Conservation (phyloP, 1,140 invertebrate genomes). For the Stegodyphus dumicola region DNA sequence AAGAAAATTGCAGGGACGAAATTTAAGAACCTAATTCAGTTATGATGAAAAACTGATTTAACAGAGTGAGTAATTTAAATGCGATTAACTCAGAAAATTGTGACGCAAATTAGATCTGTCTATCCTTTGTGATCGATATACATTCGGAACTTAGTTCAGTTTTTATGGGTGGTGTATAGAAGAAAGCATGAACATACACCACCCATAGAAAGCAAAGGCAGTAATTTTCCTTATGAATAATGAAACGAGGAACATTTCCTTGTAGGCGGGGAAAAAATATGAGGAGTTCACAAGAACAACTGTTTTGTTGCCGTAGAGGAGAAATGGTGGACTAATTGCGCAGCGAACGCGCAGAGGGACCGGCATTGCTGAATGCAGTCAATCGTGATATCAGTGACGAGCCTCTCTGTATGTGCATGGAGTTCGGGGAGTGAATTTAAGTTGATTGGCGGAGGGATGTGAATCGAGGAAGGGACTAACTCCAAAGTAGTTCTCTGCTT, state of each 20-base stretch:
- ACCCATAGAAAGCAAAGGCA: not conserved
- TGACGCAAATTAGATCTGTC: too few relatives aligned
- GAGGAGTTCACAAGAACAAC: not conserved
- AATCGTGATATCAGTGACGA: constrained; percentile 56
- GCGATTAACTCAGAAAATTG: too few relatives aligned
- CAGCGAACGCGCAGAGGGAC: constrained; percentile 15
- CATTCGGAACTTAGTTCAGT: not conserved
- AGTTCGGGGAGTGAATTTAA: constrained; percentile 43
- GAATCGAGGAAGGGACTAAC: not conserved
- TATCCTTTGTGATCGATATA: too few relatives aligned
- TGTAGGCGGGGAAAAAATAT: not conserved
- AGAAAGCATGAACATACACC: not conserved
- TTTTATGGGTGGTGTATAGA: too few relatives aligned
- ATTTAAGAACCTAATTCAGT: too few relatives aligned
- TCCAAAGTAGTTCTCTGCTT: not conserved
- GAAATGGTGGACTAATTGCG: not conserved
- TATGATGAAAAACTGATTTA: too few relatives aligned
- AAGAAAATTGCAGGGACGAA: too few relatives aligned
- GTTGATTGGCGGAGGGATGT: constrained; percentile 38
- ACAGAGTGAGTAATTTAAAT: too few relatives aligned
- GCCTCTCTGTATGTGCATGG: not conserved
- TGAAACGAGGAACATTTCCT: not conserved
- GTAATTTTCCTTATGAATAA: not conserved
- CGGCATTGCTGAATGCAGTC: constrained; percentile 32
- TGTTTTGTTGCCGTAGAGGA: not conserved